Base-by-base conservation (phyloP, 2,113 vertebrate genomes). In the Anguilla japonica region DNA sequence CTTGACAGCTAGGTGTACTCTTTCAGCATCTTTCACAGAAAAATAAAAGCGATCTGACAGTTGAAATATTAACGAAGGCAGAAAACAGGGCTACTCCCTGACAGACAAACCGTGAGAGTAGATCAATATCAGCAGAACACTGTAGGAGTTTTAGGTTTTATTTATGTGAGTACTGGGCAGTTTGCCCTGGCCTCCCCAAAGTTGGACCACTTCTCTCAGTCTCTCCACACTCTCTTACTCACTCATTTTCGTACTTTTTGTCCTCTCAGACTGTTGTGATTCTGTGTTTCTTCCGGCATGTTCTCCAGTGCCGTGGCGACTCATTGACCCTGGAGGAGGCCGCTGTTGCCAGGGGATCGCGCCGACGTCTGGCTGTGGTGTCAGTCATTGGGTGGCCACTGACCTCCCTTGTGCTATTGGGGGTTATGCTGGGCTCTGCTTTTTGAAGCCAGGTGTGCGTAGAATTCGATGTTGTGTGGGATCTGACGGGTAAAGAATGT, bases 151-250 rank as follows among this genome's bases (percentile, higher is more conserved):
- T 40, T 83, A 83, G 14, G 56, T 16, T 57, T 83, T 60, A 83
- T 60, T 83, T 83, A 83, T 83, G 82, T 83, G 82, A 18, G 46
- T 5, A 29, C 82, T n/a, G 26, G 53, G 82, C 82, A 83, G 9
- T 39, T 1, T 83, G 82, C 50, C 82, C 82, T 50, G 60, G 60
- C 34, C 29, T 22, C 53, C 20, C 75, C 41, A 75, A 78, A 43
- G n/a, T 26, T 40, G 50, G n/a, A 20, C 60, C 26, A 22, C 57
- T 81, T 53, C 78, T 14, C 85, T 39, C 29, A 60, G n/a, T 50
- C n/a, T 39, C 41, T 60, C 43, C n/a, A 41, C 26, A 5, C 22
- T 41, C 41, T 46, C 85, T 41, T 22, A 18, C 16, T 39, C 46
- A 26, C 8, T 85, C 13, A 26, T 39, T 26, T 40, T 46, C 78